Evolutionary conservation across 2,888 invertebrate genomes (phyloP), one percentile per base, ranked within the genome.

Genomic region (Saturnia japonica): DNA sequence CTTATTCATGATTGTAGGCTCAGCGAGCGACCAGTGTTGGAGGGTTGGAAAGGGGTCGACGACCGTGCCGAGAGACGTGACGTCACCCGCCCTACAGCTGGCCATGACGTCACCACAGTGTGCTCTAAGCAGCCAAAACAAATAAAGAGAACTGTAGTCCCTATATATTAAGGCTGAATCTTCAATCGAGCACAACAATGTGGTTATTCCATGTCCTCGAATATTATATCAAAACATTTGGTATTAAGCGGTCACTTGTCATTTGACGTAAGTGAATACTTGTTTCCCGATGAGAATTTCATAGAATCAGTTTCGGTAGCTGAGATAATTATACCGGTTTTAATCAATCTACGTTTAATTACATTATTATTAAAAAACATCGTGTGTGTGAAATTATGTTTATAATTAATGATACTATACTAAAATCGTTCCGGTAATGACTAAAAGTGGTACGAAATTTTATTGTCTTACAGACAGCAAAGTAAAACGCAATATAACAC

Each of bases 61-160:
- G 92, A 85, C 88, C 90, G 85, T 85, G 85, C 77, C 85, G 84
- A 85, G 83, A 84, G 84, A 84, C 87, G 84, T 93, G 92, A 93
- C 92, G 93, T 93, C 92, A 93, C 80, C 85, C 92, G 89, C 91
- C 91, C 91, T 91, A 92, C 93, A 93, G 93, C 93, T 93, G 93
- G 88, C 87, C 82, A 82, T 90, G 93, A 94, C 93, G 91, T 93
- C 93, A 93, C 82, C 80, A 75, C 79, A 71, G 84, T 84, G 84
- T 85, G 86, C 85, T 84, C 79, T 72, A 76, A 77, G 79, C 72
- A 80, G 74, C 75, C 84, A 83, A 81, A 83, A 86, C 87, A 88
- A 83, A 85, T 82, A 84, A 88, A 86, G 78, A 80, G 77, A 80
- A 84, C 87, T 86, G 85, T 90, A 87, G 83, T 80, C 78, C 78